Percentiles rank a stretch among this genome's conserved stretches.
phyloP scores from a whole-genome alignment of 2,888 invertebrate species.

The Axea sp. region DNA sequence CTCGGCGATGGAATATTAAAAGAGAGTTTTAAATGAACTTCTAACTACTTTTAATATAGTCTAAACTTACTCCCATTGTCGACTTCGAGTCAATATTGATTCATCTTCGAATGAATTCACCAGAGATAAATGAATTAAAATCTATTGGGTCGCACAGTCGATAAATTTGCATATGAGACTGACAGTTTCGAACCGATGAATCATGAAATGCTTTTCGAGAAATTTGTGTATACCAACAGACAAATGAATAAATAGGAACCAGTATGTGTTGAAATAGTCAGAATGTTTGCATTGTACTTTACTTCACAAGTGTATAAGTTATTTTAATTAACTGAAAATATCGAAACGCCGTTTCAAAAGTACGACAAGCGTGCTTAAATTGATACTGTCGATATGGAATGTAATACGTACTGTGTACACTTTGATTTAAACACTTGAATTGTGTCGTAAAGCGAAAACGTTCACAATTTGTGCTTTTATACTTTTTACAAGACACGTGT shows the following conservation, averaged over 20 bases:
- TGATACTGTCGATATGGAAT: constrained; percentile 28
- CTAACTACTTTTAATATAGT: constrained; percentile 60
- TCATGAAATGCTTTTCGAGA: constrained; percentile 52
- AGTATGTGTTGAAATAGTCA: constrained; percentile 32
- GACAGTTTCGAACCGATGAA: constrained; percentile 49
- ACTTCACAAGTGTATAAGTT: constrained; percentile 34
- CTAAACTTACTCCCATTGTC: constrained; percentile 57
- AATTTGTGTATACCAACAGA: constrained; percentile 33
- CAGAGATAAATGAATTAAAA: constrained; percentile 61
- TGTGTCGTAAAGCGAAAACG: constrained; percentile 9
- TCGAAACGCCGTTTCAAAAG: constrained; percentile 26
- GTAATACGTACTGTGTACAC: constrained; percentile 31
- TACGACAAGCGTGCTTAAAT: constrained; percentile 30
- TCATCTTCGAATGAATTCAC: constrained; percentile 59
- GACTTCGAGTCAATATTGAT: constrained; percentile 61
- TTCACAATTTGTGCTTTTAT: constrained; percentile 36
- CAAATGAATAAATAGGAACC: constrained; percentile 46
- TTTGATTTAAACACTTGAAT: constrained; percentile 49
- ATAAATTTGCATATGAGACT: constrained; percentile 61
- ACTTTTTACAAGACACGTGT: constrained; percentile 5
- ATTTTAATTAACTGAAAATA: constrained; percentile 59
- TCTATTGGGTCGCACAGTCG: constrained; percentile 51
- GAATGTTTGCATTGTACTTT: constrained; percentile 45
- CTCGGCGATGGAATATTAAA: constrained; percentile 49
- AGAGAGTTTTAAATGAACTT: constrained; percentile 53